A percentile compares a stretch with the other conserved stretches of the same genome.
Evolutionary conservation across 2,797 vertebrate species (phyloP).

Genomic region (Squalus acanthias): DNA sequence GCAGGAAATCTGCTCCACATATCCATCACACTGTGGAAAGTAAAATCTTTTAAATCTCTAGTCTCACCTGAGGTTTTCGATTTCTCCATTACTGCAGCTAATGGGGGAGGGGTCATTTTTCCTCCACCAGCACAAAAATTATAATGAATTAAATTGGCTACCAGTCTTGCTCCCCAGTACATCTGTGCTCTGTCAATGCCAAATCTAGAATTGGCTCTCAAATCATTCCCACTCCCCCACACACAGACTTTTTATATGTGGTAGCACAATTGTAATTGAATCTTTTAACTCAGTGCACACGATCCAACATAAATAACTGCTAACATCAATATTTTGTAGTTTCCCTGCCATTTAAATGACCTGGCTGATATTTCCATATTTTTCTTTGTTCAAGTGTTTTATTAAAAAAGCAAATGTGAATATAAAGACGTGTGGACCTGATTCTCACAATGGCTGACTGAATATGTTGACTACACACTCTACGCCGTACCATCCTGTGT

Average conservation of each 20-base stretch:
- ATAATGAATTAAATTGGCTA: not conserved
- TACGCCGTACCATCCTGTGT: not conserved
- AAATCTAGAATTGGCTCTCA: not conserved
- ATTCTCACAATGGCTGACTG: not conserved
- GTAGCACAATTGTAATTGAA: not conserved
- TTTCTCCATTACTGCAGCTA: not conserved
- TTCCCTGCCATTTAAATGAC: not conserved
- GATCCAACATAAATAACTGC: not conserved
- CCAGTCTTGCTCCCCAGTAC: not conserved
- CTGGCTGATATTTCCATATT: not conserved
- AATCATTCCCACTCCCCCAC: not conserved
- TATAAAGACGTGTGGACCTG: not conserved
- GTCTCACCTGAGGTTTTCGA: not conserved
- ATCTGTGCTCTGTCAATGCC: not conserved
- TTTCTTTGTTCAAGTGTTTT: not conserved
- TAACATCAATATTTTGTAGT: not conserved
- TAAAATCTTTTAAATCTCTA: not conserved
- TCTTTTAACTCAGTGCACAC: not conserved
- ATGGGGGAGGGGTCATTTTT: not conserved
- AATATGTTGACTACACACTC: not conserved
- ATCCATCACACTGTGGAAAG: not conserved
- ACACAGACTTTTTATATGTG: not conserved
- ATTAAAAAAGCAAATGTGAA: not conserved
- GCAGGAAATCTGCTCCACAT: not conserved
- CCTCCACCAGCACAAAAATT: not conserved